These are phyloP conservation scores for Neofelis nebulosa DNA, from an alignment of 2,113 vertebrate genomes.

Conservation along the genomic window DNA sequence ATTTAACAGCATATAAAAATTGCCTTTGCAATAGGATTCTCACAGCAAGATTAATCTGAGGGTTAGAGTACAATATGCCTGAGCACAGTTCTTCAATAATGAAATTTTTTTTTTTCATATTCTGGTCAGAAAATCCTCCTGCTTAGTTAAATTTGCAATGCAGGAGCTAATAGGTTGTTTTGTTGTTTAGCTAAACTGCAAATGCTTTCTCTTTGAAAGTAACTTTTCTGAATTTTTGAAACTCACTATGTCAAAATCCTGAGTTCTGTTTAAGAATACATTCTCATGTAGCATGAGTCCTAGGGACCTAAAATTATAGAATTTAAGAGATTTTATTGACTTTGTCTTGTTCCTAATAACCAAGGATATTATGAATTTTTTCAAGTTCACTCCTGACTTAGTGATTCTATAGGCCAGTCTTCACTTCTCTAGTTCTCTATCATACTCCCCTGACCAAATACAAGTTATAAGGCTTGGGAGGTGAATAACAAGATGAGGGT, in stretches of 20 bases:
- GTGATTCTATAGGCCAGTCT: not conserved
- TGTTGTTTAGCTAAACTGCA: not conserved
- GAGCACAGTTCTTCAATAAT: conserved; percentile 14
- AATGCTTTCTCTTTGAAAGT: not conserved
- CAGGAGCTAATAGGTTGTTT: not conserved
- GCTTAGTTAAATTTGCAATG: not conserved
- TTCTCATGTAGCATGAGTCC: not conserved
- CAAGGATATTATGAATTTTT: not conserved
- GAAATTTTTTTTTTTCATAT: conserved; percentile 11
- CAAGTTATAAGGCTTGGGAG: not conserved
- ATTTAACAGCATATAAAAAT: conserved; percentile 50
- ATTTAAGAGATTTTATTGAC: conserved; percentile 3
- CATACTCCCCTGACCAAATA: not conserved
- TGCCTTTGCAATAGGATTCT: not conserved
- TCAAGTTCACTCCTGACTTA: not conserved
- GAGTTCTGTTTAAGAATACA: not conserved
- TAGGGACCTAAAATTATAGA: not conserved
- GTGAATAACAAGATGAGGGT: not conserved
- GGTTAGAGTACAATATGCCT: not conserved
- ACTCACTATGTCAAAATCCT: not conserved
- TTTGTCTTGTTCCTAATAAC: not conserved
- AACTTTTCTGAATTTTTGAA: not conserved
- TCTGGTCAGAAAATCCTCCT: not conserved
- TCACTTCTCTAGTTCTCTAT: not conserved
- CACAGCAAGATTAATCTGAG: conserved; percentile 49